Base-by-base conservation (phyloP, 2,888 invertebrate genomes). In the Hermaeophaga mercurialis region DNA sequence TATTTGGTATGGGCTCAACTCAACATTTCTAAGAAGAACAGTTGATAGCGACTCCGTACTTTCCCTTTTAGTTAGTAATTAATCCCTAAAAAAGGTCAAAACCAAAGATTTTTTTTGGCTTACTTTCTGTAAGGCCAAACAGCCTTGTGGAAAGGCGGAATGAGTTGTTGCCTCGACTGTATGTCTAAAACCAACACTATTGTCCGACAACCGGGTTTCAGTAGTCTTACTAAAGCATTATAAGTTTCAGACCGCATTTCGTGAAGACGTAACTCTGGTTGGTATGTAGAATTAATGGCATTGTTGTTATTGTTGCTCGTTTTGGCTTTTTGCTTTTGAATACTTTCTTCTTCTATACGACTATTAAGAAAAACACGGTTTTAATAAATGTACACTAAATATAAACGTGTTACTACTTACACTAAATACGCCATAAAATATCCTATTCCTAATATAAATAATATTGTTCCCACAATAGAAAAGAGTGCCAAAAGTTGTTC, bases 51-150 rank as follows among this genome's bases (percentile, higher is more conserved):
- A n/a, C n/a, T n/a, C n/a, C n/a, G n/a, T n/a, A n/a, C n/a, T n/a
- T n/a, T n/a, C n/a, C n/a, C n/a, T n/a, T n/a, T n/a, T n/a, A n/a
- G n/a, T n/a, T n/a, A n/a, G n/a, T n/a, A n/a, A n/a, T n/a, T n/a
- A n/a, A n/a, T n/a, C n/a, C n/a, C n/a, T n/a, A n/a, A n/a, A n/a
- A n/a, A n/a, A n/a, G n/a, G n/a, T n/a, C n/a, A n/a, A n/a, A n/a
- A n/a, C n/a, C n/a, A n/a, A n/a, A n/a, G n/a, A n/a, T n/a, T n/a
- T n/a, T n/a, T 22, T 11, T 8, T 8, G 9, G 78, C 85, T 80
- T 76, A 95, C 94, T 92, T 93, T 75, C 97, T 86, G 74, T 97
- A 96, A 2, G 97, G 96, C 90, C 95, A 96, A 57, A 97, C 90
- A 59, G 91, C 89, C 79, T 89, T 89, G 75, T 96, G 95, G 81